Evolutionary conservation across 2,113 vertebrate genomes (phyloP), one percentile per base, ranked within the genome.

Genomic region (Triplophysa tibetana): DNA sequence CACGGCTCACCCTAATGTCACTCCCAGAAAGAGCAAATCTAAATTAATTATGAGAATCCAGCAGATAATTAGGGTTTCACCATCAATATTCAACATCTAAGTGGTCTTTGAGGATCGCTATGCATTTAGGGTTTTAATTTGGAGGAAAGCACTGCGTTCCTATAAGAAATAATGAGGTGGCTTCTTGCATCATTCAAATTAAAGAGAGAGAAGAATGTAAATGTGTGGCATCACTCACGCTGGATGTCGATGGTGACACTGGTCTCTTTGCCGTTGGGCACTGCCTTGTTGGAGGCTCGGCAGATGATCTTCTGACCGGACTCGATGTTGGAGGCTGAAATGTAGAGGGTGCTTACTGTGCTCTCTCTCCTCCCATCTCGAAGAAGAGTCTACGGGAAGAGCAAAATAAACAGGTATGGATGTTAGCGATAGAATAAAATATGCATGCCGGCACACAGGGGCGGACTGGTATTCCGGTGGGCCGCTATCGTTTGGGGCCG

Each of bases 241-340:
- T 99, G 98, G 89, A 99, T 97, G 87, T 99, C 97, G 0, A 99
- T 96, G 33, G 95, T 98, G 90, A 99, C 95, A 0, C 96, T 95
- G 2, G 96, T 96, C 91, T 98, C 96, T 86, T 98, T 99, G 69
- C 97, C 98, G 0, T 92, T 92, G 14, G 98, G 96, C 64, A 97
- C 90, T 33, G 98, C 98, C 86, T 98, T 98, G 93, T 99, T 99
- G 84, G 96, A 96, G 63, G 97, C 96, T 0, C 95, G 92, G 81
- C 97, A 99, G 83, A 95, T 90, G 77, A 99, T 97, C 87, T 92
- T 95, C 89, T 99, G 96, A 1, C 97, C 96, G 0, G 95, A 96
- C 88, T 98, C 97, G 0, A 98, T 96, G 80, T 98, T 96, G 0
- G 96, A 93, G 0, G 97, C 92, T 0, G 95, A 94, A 3, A 99